Percentiles rank a stretch among this genome's conserved stretches.
These are phyloP conservation scores for Enteromius fasciolatus DNA, from an alignment of 2,797 vertebrate species.

Conservation along the genomic window DNA sequence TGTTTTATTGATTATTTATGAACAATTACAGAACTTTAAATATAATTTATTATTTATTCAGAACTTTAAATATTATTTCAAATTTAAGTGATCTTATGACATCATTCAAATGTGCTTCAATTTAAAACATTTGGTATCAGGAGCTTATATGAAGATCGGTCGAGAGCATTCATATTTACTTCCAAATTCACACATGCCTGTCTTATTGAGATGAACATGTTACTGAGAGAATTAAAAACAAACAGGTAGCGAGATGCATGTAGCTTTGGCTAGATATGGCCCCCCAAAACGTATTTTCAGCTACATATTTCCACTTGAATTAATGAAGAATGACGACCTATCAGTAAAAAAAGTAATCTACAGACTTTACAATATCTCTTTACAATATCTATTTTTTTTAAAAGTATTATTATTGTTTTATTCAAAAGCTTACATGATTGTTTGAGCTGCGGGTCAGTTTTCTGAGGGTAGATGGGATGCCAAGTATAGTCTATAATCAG, in stretches of 20 bases:
- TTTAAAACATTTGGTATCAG: neutral
- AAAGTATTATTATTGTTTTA: neutral
- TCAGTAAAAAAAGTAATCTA: neutral
- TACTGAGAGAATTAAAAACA: neutral
- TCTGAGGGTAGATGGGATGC: constrained; percentile 98
- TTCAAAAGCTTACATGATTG: constrained; percentile 86
- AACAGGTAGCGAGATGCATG: neutral
- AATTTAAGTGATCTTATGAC: neutral
- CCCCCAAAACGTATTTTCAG: neutral
- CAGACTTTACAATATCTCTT: too few species aligned
- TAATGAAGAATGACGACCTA: neutral
- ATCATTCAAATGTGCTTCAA: neutral
- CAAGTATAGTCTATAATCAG: constrained; percentile 96
- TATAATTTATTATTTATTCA: too few species aligned
- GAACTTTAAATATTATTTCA: neutral
- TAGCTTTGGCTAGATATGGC: neutral
- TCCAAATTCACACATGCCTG: neutral
- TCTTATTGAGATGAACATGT: neutral
- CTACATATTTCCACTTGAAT: neutral
- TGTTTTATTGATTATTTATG: neutral
- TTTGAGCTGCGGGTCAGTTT: constrained; percentile 93
- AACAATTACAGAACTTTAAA: neutral
- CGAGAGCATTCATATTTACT: neutral
- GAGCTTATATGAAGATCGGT: neutral
- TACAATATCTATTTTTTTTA: neutral